These are phyloP conservation scores for Dasyurus viverrinus DNA, from an alignment of 2,113 vertebrate genomes.

Conservation along the genomic window DNA sequence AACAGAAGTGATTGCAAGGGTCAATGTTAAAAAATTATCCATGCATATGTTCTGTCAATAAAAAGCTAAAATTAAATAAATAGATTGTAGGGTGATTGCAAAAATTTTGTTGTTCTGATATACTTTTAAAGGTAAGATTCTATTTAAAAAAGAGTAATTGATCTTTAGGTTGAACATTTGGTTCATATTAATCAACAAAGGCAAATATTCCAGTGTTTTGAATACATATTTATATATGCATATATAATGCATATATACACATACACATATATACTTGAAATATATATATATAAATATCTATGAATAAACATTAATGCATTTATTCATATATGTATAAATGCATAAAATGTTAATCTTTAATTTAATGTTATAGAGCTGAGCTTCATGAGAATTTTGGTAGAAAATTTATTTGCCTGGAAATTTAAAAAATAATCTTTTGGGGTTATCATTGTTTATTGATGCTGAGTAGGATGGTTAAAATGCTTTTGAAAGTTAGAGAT, in stretches of 20 bases:
- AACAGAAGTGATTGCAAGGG: no score
- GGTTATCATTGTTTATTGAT: neutral
- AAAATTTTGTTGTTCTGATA: neutral
- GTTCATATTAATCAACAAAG: slow-evolving; percentile 8
- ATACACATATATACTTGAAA: neutral
- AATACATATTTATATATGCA: neutral
- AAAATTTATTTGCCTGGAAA: neutral
- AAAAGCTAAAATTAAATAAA: no score
- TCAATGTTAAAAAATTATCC: no score
- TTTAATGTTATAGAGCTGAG: neutral
- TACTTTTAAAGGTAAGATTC: neutral
- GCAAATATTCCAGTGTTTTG: neutral
- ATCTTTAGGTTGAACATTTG: neutral
- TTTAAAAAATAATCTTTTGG: neutral
- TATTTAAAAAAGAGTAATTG: neutral
- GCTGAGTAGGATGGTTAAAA: neutral
- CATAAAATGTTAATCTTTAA: neutral
- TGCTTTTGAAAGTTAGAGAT: slow-evolving; percentile 46
- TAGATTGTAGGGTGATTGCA: neutral
- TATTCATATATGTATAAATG: neutral
- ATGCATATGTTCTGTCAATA: no score
- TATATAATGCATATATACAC: neutral
- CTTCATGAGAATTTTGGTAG: neutral
- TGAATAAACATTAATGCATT: neutral
- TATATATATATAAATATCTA: neutral